phyloP scores from a whole-genome alignment of 2,888 invertebrate genomes.

The Lithodes maja region DNA sequence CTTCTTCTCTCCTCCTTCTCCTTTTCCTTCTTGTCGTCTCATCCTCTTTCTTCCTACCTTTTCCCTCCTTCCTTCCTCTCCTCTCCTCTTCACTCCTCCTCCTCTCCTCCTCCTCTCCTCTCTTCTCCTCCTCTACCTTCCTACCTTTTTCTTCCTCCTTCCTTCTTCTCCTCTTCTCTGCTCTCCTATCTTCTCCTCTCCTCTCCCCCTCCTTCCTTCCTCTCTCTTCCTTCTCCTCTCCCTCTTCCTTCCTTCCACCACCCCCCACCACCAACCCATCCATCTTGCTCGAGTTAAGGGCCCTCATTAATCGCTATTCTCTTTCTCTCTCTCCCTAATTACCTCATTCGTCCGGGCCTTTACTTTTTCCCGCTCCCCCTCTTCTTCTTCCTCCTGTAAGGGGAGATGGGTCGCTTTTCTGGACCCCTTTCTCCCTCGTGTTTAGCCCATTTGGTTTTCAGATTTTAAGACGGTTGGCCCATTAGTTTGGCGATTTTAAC shows the following conservation, averaged over 20 bases:
- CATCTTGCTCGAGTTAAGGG: too few species aligned
- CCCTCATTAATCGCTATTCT: too few species aligned
- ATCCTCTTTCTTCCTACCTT: neutral
- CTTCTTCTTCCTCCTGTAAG: neutral
- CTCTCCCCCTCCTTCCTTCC: neutral
- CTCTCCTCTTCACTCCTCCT: neutral
- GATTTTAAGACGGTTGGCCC: too few species aligned
- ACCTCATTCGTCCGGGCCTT: too few species aligned
- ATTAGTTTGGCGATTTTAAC: too few species aligned
- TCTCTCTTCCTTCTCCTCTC: neutral
- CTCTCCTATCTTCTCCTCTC: neutral
- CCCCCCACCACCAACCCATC: too few species aligned
- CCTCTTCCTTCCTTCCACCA: neutral
- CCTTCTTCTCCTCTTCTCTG: neutral
- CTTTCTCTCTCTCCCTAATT: too few species aligned
- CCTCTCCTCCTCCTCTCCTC: neutral
- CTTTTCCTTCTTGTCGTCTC: neutral
- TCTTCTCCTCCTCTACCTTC: neutral
- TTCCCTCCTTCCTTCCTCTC: neutral
- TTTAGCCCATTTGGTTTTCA: too few species aligned
- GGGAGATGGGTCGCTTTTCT: too few species aligned
- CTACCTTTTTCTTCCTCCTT: neutral
- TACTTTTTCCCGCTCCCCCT: neutral
- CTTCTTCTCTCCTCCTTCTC: neutral
- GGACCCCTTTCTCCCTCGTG: too few species aligned